Evolutionary conservation across 1,140 invertebrate species (phyloP), one percentile per base, ranked within the genome.

Genomic region (Drosophila micromelanica): DNA sequence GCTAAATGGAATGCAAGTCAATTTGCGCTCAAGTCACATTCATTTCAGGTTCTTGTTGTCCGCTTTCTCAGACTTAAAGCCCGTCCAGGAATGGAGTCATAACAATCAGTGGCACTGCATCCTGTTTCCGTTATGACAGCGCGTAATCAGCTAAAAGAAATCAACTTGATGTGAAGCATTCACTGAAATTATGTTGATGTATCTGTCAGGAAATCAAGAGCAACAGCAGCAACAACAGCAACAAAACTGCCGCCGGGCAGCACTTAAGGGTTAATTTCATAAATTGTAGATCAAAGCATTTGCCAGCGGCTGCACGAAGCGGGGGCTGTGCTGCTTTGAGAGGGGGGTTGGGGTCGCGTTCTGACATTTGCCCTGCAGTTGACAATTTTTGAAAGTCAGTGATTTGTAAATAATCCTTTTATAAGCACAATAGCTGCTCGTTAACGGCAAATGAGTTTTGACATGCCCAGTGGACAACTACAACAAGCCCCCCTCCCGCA

Each of bases 371-470:
- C 85, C 84, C 84, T 89, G 84, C 84, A 89, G 84, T 89, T 89
- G 84, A 89, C 84, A 89, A 89, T 89, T 89, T 89, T 89, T 89
- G 84, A 89, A 82, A 86, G 85, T 89, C 84, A 89, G 84, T 89
- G 84, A 89, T 89, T 89, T 89, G 84, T 89, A 90, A 89, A 89
- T 89, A 89, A 89, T 89, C 84, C 84, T 89, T 89, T 89, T 89
- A 89, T 84, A 84, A 78, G 78, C 82, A 86, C 82, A 86, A 86
- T 86, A 68, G 82, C 72, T 76, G 84, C 84, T 86, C 82, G 82
- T 86, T 86, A 86, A 89, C 78, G 71, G 82, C 82, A 86, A 86
- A 86, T 86, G 82, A 86, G 82, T 86, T 86, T 86, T 86, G 79
- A 87, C 84, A 87, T 89, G 84, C 65, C 75, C 81, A 86, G 71